phyloP scores from a whole-genome alignment of 2,888 invertebrate species.

The Latrodectus hesperus region DNA sequence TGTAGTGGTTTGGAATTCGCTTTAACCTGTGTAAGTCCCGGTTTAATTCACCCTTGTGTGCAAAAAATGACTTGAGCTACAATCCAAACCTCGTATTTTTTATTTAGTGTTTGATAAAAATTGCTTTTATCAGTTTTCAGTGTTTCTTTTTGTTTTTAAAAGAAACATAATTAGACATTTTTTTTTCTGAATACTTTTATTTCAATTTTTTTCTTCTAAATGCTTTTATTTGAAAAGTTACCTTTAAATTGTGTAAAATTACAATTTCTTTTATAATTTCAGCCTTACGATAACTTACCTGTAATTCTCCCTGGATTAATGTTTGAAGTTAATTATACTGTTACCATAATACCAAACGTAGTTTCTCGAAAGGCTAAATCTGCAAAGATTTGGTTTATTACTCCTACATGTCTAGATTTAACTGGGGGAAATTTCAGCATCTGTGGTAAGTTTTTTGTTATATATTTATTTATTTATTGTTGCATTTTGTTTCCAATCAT shows the following conservation, averaged over 20 bases:
- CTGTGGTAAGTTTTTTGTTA: slow-evolving; percentile 36
- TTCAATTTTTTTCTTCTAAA: not conserved
- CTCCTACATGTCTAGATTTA: slow-evolving; percentile 43
- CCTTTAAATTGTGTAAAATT: not conserved
- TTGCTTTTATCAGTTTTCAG: too few species aligned
- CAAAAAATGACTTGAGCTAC: too few species aligned
- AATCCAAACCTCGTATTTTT: too few species aligned
- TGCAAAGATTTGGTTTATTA: slow-evolving; percentile 34
- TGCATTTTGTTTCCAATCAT: too few species aligned
- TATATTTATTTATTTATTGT: not conserved
- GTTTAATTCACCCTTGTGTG: too few species aligned
- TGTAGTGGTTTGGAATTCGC: too few species aligned
- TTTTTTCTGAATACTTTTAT: not conserved
- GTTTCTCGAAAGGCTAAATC: not conserved
- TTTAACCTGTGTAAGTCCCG: too few species aligned
- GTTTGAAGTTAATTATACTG: slow-evolving; percentile 45
- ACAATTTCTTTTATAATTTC: not conserved
- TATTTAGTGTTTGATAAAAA: too few species aligned
- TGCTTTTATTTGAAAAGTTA: not conserved
- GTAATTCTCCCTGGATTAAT: slow-evolving; percentile 8
- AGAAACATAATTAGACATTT: too few species aligned
- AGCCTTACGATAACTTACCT: slow-evolving; percentile 28
- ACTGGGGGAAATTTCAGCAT: slow-evolving; percentile 42
- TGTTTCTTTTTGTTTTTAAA: too few species aligned
- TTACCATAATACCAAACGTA: not conserved